phyloP scores from a whole-genome alignment of 2,888 invertebrate species.

The Parapristionchus giblindavisi region DNA sequence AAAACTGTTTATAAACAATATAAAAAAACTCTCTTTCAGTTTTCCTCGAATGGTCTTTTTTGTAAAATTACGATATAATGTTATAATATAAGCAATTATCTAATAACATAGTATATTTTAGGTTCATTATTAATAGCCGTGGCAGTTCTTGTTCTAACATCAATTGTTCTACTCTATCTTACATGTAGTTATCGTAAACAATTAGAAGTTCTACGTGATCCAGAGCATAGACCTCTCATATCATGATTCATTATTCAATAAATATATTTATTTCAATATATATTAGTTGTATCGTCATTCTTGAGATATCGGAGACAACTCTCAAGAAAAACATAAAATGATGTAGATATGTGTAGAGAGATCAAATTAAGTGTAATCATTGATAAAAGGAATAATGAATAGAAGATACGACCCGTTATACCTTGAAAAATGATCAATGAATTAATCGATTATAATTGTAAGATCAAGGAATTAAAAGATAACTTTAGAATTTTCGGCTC shows the following conservation, averaged over 20 bases:
- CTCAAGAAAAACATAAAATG: conserved; percentile 35
- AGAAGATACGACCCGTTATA: conserved; percentile 1
- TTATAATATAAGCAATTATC: too few relatives aligned
- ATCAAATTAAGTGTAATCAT: conserved; percentile 35
- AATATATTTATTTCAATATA: conserved; percentile 2
- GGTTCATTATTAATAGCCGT: conserved; percentile 37
- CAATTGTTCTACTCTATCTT: conserved; percentile 34
- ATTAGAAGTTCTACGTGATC: conserved; percentile 13
- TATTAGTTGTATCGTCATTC: conserved; percentile 23
- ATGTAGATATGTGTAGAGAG: conserved; percentile 18
- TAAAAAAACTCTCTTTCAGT: neutral
- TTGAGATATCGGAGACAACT: conserved; percentile 2
- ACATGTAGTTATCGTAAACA: conserved; percentile 29
- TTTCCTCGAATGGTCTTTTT: neutral
- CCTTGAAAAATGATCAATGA: neutral
- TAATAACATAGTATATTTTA: neutral
- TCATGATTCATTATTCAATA: conserved; percentile 5
- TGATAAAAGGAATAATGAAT: conserved; percentile 31
- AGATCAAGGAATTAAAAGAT: neutral
- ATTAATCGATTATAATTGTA: neutral
- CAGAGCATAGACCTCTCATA: conserved; percentile 30
- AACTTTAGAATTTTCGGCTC: too few relatives aligned
- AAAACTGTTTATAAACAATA: neutral
- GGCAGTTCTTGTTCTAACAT: conserved; percentile 30
- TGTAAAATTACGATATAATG: too few relatives aligned